Evolutionary conservation across 2,888 invertebrate species (phyloP).

Genomic region (Scelioninae gen. 1): DNA sequence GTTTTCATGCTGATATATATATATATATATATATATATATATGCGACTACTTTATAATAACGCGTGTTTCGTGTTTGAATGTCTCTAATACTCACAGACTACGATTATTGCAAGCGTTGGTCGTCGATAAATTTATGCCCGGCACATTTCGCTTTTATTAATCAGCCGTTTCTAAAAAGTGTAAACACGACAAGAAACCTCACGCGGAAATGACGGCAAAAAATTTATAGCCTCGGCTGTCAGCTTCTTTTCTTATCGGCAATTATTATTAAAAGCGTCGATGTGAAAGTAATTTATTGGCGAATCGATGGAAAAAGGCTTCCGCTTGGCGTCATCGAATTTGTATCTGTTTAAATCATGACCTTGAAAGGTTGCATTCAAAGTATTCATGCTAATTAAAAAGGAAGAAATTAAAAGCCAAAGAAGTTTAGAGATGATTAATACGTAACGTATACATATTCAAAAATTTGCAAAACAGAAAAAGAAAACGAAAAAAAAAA

Average conservation of each 20-base stretch:
- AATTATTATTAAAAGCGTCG: constrained; percentile 32
- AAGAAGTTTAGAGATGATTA: too few species aligned
- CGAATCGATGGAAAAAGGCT: constrained; percentile 12
- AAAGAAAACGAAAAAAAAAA: too few species aligned
- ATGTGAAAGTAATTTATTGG: constrained; percentile 49
- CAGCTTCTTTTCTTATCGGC: constrained; percentile 28
- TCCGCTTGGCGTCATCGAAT: constrained; percentile 36
- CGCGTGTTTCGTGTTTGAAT: background rate
- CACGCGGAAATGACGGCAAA: constrained; percentile 39
- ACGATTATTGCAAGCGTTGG: background rate
- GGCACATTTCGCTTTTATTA: constrained; percentile 24
- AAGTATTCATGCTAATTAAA: background rate
- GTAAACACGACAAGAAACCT: constrained; percentile 28
- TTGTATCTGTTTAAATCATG: background rate
- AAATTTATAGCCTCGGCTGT: constrained; percentile 17
- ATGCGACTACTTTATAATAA: too few species aligned
- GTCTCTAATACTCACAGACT: background rate
- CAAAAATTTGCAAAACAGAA: too few species aligned
- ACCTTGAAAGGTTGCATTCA: constrained; percentile 38
- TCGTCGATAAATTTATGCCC: constrained; percentile 2
- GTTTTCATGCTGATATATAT: too few species aligned
- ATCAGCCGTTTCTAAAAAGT: constrained; percentile 31
- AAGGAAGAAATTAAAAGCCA: too few species aligned
- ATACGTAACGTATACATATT: too few species aligned
- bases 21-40: too few species aligned